phyloP scores from a whole-genome alignment of 2,888 invertebrate genomes.

The Aporophyla nigra region DNA sequence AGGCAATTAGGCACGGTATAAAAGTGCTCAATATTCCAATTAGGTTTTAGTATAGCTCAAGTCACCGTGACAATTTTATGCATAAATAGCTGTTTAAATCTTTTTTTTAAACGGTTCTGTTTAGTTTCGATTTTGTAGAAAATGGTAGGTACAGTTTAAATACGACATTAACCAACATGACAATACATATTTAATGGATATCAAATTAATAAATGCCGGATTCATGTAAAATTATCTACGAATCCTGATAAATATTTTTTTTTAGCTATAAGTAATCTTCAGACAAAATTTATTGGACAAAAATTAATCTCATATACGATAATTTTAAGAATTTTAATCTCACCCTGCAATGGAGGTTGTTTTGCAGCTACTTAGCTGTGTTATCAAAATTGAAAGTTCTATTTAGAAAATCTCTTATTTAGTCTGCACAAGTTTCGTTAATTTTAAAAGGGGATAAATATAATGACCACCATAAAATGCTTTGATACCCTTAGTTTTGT shows the following conservation, averaged over 20 bases:
- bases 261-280: neutral
- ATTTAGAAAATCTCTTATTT: slow-evolving; percentile 1
- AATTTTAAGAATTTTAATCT: neutral
- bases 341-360: neutral
- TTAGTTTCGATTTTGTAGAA: neutral
- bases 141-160: neutral
- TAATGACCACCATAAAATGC: too few relatives aligned
- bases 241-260: neutral
- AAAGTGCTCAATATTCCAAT: too few relatives aligned
- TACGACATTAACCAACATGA: neutral
- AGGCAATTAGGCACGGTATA: too few relatives aligned
- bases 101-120: too few relatives aligned
- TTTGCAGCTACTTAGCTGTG: neutral
- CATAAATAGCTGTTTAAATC: neutral
- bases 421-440: neutral
- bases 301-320: neutral
- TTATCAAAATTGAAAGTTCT: slow-evolving; percentile 2
- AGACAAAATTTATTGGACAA: neutral
- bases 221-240: neutral
- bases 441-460: too few relatives aligned
- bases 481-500: too few relatives aligned
- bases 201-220: neutral
- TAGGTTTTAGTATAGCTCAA: too few relatives aligned
- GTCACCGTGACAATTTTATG: too few relatives aligned
- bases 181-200: neutral